Evolutionary conservation across 2,113 vertebrate species (phyloP).

Genomic region (Megaleporinus macrocephalus): DNA sequence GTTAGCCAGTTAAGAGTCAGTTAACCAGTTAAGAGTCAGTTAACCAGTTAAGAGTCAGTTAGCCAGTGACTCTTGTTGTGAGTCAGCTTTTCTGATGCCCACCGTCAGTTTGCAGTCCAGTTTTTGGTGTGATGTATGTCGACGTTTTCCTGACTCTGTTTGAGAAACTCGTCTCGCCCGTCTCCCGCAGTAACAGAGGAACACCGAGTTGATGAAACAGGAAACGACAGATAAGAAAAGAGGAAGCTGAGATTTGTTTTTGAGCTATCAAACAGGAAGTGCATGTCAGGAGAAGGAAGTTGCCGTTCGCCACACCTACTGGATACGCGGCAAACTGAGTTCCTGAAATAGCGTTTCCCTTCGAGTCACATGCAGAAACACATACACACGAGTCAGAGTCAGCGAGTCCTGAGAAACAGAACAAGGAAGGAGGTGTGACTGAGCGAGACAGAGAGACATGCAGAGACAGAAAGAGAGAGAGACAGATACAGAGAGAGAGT

Average conservation of each 20-base stretch:
- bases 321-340: slow-evolving; percentile 21
- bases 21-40: no score
- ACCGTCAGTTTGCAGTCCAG: no score
- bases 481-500: no score
- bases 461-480: not conserved
- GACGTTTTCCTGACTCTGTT: no score
- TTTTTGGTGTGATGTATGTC: no score
- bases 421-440: not conserved
- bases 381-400: not conserved
- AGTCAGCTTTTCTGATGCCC: no score
- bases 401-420: not conserved
- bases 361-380: not conserved
- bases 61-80: no score
- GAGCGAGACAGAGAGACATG: not conserved
- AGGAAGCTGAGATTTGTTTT: slow-evolving; percentile 39
- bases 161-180: no score
- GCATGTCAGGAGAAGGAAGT: slow-evolving; percentile 71
- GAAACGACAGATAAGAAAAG: slow-evolving; percentile 49
- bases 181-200: not conserved
- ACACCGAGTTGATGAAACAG: not conserved
- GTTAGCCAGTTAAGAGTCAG: no score
- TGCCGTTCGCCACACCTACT: slow-evolving; percentile 18
- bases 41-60: no score
- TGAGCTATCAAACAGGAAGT: slow-evolving; percentile 64
- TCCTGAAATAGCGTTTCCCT: slow-evolving; percentile 20